phyloP scores from a whole-genome alignment of 2,113 vertebrate species.

The Dasyurus viverrinus region DNA sequence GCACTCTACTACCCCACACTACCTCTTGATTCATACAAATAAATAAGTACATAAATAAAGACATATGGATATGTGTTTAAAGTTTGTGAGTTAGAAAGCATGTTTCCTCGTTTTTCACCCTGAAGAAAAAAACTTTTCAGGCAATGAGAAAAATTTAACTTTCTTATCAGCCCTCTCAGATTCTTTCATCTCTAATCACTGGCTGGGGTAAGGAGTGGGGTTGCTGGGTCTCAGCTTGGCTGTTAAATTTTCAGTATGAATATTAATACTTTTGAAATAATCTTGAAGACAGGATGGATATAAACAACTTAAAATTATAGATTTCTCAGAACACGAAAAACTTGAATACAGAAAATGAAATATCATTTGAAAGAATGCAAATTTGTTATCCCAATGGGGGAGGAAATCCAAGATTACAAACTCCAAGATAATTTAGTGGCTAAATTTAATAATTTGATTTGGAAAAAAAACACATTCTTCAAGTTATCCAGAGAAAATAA shows the following conservation, averaged over 20 bases:
- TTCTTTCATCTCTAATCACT: background rate
- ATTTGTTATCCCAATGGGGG: background rate
- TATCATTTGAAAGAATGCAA: background rate
- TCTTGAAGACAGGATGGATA: background rate
- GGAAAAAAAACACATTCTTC: background rate
- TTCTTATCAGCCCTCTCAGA: background rate
- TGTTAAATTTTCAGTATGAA: background rate
- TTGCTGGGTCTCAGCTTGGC: background rate
- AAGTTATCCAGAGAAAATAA: background rate
- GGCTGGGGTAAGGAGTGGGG: background rate
- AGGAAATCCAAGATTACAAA: background rate
- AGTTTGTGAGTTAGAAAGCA: background rate
- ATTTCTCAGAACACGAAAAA: background rate
- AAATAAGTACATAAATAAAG: background rate
- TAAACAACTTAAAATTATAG: background rate
- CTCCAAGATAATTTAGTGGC: background rate
- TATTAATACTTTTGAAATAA: background rate
- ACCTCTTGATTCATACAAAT: background rate
- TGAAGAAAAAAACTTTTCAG: background rate
- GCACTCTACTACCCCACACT: background rate
- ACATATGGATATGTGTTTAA: background rate
- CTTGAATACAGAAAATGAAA: background rate
- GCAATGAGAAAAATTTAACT: background rate
- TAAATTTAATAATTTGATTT: background rate
- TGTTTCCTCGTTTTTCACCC: background rate